Evolutionary conservation across 2,797 vertebrate species (phyloP).

Genomic region (Aselliscus stoliczkanus): DNA sequence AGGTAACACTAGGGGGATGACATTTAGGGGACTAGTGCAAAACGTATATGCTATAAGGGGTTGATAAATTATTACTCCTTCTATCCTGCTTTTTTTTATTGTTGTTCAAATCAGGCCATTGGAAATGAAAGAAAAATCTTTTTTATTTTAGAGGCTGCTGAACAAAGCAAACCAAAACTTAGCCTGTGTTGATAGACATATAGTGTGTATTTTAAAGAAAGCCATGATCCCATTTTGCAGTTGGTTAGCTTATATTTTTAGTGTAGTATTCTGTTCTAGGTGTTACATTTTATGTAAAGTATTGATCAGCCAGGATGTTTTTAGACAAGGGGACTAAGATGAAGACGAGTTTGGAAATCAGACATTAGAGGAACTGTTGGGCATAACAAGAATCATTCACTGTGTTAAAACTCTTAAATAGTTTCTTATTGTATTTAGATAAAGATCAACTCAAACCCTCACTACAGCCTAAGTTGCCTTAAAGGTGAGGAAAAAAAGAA

Average conservation of each 20-base stretch:
- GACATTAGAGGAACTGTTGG: background rate
- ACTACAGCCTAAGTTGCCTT: background rate
- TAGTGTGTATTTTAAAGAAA: constrained; percentile 30
- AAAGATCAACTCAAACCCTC: background rate
- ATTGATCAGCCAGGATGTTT: background rate
- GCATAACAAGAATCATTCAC: background rate
- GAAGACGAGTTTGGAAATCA: background rate
- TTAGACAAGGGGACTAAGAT: background rate
- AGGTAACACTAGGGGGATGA: background rate
- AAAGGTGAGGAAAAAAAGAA: background rate
- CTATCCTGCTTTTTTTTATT: background rate
- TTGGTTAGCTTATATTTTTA: background rate
- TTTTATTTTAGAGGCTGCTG: background rate
- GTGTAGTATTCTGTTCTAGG: background rate
- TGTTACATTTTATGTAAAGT: background rate
- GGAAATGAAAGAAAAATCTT: constrained; percentile 6
- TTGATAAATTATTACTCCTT: constrained; percentile 4
- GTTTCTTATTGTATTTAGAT: background rate
- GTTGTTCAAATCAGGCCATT: background rate
- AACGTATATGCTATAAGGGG: background rate
- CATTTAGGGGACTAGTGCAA: constrained; percentile 9
- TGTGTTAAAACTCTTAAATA: background rate
- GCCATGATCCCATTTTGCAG: background rate
- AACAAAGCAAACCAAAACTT: constrained; percentile 28
- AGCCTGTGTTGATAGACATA: background rate